Evolutionary conservation across 2,797 vertebrate species (phyloP).

Genomic region (Centroberyx gerrardi): DNA sequence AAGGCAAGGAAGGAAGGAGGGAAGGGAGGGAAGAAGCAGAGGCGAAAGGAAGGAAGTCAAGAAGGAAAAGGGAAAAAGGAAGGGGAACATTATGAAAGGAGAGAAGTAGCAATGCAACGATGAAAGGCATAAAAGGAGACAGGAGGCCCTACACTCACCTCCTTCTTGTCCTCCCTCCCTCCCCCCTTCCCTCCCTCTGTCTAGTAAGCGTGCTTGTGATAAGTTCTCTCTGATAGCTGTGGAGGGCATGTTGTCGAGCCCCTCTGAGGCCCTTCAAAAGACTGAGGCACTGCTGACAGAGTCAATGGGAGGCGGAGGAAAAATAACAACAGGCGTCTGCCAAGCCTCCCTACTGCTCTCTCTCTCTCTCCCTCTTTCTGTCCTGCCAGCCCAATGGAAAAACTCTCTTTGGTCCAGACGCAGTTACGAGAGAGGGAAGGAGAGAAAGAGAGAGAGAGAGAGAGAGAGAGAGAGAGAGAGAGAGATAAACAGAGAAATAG

Average conservation of each 20-base stretch:
- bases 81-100: neutral
- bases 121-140: neutral
- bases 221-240: constrained; percentile 60
- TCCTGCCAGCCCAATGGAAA: constrained; percentile 83
- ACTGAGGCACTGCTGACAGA: constrained; percentile 79
- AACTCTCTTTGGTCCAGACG: constrained; percentile 78
- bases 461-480: constrained; percentile 32
- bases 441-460: constrained; percentile 30
- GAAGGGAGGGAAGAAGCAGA: neutral
- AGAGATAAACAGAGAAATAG: constrained; percentile 69
- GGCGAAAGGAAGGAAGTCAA: constrained; percentile 6
- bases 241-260: constrained; percentile 60
- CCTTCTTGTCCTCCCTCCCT: constrained; percentile 12
- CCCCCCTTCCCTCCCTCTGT: constrained; percentile 32
- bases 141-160: no score
- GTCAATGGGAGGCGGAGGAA: constrained; percentile 81
- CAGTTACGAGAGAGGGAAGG: constrained; percentile 69
- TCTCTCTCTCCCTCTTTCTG: constrained; percentile 36
- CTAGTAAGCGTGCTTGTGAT: constrained; percentile 54
- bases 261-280: constrained; percentile 51
- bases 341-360: constrained; percentile 74
- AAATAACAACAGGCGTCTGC: constrained; percentile 82
- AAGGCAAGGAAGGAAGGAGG: neutral
- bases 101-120: constrained; percentile 19
- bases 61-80: neutral